Conservation (phyloP, 2,888 invertebrate species). For the Muschampia staudingeri region DNA sequence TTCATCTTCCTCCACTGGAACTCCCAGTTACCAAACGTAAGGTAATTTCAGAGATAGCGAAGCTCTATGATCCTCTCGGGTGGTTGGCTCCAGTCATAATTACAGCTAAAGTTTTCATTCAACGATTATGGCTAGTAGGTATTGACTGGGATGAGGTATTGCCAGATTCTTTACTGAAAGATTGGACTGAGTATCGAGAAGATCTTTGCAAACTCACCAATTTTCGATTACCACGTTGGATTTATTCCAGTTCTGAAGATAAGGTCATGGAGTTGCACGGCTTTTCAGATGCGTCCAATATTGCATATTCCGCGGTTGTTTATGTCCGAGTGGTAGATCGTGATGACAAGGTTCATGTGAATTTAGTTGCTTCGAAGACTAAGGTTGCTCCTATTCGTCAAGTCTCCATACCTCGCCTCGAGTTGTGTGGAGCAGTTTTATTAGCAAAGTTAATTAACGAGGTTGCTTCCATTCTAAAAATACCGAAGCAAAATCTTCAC, state of each 20-base stretch:
- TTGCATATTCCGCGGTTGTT: conserved; percentile 57
- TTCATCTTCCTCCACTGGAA: conserved; percentile 57
- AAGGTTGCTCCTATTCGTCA: conserved; percentile 47
- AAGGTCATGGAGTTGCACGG: conserved; percentile 58
- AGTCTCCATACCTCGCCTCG: conserved; percentile 54
- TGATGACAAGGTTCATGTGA: conserved; percentile 26
- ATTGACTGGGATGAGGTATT: conserved; percentile 70
- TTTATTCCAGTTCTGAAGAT: conserved; percentile 32
- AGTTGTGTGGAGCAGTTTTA: conserved; percentile 48
- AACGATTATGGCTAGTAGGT: conserved; percentile 71
- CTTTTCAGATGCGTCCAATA: conserved; percentile 60
- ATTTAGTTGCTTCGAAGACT: conserved; percentile 46
- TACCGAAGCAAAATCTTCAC: conserved; percentile 32
- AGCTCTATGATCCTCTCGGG: conserved; percentile 71
- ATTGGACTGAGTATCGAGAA: conserved; percentile 60
- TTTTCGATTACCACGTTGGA: conserved; percentile 56
- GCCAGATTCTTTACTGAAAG: conserved; percentile 48
- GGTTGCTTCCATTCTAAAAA: conserved; percentile 29
- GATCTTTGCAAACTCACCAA: conserved; percentile 45
- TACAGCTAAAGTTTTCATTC: conserved; percentile 70
- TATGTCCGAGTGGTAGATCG: conserved; percentile 41
- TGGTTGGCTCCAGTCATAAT: conserved; percentile 70
- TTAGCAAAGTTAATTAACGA: conserved; percentile 49
- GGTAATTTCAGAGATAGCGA: conserved; percentile 70
- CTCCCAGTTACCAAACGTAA: conserved; percentile 70